A percentile compares a stretch with the other conserved stretches of the same genome.
phyloP scores from a whole-genome alignment of 2,113 vertebrate species.

The Ramphastos sulfuratus region DNA sequence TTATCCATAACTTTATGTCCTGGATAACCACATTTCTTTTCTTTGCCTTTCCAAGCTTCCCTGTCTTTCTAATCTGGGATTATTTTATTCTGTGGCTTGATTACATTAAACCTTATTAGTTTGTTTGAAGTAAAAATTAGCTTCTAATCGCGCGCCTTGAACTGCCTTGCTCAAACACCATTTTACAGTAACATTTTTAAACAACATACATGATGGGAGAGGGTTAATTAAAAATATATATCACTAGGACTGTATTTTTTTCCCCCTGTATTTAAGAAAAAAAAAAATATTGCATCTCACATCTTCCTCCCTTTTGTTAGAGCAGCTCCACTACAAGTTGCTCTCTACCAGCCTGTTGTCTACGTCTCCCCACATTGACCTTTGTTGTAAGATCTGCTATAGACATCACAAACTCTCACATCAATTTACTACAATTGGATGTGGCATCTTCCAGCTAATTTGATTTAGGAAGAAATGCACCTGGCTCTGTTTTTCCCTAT shows the following conservation, averaged over 20 bases:
- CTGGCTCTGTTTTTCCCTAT: conserved; percentile 99
- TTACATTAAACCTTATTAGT: not conserved
- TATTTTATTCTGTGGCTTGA: conserved; percentile 36
- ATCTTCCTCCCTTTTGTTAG: conserved; percentile 71
- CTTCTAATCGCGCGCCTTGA: conserved; percentile 17
- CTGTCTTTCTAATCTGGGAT: not conserved
- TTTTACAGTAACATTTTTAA: conserved; percentile 68
- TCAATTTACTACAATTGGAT: conserved; percentile 99
- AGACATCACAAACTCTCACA: conserved; percentile 99
- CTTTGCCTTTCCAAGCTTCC: conserved; percentile 50
- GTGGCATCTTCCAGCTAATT: conserved; percentile 99
- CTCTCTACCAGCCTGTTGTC: conserved; percentile 91
- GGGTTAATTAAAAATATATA: conserved; percentile 69
- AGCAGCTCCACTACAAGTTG: conserved; percentile 66
- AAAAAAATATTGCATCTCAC: conserved; percentile 67
- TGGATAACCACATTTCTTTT: conserved; percentile 54
- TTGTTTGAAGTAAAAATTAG: conserved; percentile 6
- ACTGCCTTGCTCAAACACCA: conserved; percentile 41
- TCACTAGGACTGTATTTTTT: conserved; percentile 71
- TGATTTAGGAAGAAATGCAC: conserved; percentile 99
- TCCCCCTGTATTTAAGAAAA: conserved; percentile 40
- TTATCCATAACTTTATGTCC: not conserved
- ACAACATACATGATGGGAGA: conserved; percentile 47
- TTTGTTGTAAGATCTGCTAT: conserved; percentile 98
- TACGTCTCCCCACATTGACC: conserved; percentile 93